phyloP scores from a whole-genome alignment of 1,140 invertebrate genomes.

The Drosophila mauritiana region DNA sequence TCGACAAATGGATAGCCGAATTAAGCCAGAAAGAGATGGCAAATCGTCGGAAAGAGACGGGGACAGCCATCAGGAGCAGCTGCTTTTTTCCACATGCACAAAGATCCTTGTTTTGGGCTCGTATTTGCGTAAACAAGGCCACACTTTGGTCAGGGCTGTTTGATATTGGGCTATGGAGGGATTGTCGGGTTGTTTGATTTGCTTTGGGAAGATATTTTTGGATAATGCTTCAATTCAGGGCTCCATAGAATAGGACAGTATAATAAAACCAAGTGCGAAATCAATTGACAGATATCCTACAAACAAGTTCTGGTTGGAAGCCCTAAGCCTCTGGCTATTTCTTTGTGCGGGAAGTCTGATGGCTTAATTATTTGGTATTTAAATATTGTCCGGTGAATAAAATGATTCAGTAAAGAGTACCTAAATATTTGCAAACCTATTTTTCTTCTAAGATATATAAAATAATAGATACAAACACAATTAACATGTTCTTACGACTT shows the following conservation, averaged over 20 bases:
- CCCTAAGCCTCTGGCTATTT: background rate
- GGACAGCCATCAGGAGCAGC: conserved; percentile 20
- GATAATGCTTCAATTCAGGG: conserved; percentile 9
- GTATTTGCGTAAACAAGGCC: conserved; percentile 57
- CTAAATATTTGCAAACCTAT: background rate
- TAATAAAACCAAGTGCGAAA: conserved; percentile 36
- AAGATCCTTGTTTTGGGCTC: conserved; percentile 39
- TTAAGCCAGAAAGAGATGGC: background rate
- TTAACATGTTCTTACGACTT: background rate
- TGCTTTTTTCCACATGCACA: conserved; percentile 21
- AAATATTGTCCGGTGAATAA: background rate
- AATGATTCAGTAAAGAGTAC: background rate
- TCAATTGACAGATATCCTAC: conserved; percentile 34
- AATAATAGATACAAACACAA: too few species aligned
- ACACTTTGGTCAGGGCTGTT: conserved; percentile 56
- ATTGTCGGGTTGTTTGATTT: conserved; percentile 23
- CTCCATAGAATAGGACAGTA: conserved; percentile 4
- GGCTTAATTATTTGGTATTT: background rate
- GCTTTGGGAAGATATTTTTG: conserved; percentile 9
- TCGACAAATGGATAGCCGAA: conserved; percentile 27
- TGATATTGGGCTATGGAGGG: conserved; percentile 25
- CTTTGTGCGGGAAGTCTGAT: background rate
- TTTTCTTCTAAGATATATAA: background rate
- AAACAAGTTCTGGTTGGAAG: conserved; percentile 9
- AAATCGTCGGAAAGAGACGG: background rate